These are phyloP conservation scores for Labeo calbasu DNA, from an alignment of 2,797 vertebrate species.

Conservation along the genomic window DNA sequence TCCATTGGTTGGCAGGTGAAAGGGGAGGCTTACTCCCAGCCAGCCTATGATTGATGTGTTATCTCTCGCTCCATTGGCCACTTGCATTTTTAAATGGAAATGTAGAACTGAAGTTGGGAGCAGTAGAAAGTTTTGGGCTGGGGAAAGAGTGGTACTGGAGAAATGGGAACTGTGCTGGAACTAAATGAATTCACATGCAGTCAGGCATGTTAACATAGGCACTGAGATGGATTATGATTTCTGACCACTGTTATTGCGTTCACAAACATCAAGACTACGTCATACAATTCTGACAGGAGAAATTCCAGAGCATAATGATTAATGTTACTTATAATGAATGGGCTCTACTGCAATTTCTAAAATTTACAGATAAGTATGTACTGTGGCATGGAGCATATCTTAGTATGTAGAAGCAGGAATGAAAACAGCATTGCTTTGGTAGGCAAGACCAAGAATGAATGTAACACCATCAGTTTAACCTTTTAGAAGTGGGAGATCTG, in stretches of 20 bases:
- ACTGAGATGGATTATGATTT: conserved; percentile 35
- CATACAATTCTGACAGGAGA: not conserved
- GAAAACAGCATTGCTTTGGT: not conserved
- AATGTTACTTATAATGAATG: not conserved
- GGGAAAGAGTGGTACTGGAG: not conserved
- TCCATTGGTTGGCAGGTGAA: conserved; percentile 58
- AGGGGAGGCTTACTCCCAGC: conserved; percentile 57
- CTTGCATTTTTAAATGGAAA: conserved; percentile 64
- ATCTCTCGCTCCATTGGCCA: conserved; percentile 60
- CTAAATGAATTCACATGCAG: conserved; percentile 51
- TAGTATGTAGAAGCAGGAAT: not conserved
- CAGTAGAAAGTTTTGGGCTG: conserved; percentile 28
- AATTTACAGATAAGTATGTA: not conserved
- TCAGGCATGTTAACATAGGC: conserved; percentile 22
- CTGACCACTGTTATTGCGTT: conserved; percentile 21
- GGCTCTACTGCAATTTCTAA: not conserved
- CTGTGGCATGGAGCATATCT: not conserved
- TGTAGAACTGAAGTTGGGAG: conserved; percentile 57
- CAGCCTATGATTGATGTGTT: conserved; percentile 70
- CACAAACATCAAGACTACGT: not conserved
- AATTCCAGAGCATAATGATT: not conserved
- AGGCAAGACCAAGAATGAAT: not conserved
- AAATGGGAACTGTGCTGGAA: conserved; percentile 42
- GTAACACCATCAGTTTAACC: not conserved
- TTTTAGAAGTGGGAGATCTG: not conserved